Evolutionary conservation across 2,888 invertebrate species (phyloP).

Genomic region (Brachyptera risi): DNA sequence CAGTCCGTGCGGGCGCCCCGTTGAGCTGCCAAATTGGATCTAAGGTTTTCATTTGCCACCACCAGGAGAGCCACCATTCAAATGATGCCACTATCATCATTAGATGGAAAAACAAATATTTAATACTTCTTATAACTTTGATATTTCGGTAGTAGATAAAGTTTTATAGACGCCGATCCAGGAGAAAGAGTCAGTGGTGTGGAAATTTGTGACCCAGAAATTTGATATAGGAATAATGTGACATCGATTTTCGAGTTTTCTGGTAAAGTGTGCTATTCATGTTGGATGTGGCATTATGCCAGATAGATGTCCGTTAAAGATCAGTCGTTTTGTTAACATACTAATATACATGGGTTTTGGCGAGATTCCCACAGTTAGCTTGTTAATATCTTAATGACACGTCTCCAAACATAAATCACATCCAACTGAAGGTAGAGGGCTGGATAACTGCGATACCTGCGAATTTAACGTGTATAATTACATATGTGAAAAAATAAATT

Average conservation of each 20-base stretch:
- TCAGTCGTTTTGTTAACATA: no score
- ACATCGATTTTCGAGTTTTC: background rate
- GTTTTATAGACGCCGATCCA: background rate
- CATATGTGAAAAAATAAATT: no score
- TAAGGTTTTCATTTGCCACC: constrained; percentile 1
- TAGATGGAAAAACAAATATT: constrained; percentile 16
- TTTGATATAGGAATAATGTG: background rate
- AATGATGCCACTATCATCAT: background rate
- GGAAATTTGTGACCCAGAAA: constrained; percentile 9
- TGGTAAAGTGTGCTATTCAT: no score
- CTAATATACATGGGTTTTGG: no score
- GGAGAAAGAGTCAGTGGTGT: background rate
- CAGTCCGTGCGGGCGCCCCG: constrained; percentile 13
- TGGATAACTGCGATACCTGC: no score
- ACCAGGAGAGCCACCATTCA: background rate
- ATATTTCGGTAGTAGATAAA: constrained; percentile 3
- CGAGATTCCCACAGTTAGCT: no score
- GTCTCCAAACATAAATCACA: no score
- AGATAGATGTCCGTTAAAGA: no score
- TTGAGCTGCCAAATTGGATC: constrained; percentile 16
- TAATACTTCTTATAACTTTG: constrained; percentile 18
- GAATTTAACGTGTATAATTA: no score
- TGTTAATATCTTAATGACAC: no score
- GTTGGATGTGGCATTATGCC: no score
- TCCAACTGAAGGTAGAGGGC: no score